phyloP scores from a whole-genome alignment of 1,140 invertebrate genomes.

The Plodia interpunctella region DNA sequence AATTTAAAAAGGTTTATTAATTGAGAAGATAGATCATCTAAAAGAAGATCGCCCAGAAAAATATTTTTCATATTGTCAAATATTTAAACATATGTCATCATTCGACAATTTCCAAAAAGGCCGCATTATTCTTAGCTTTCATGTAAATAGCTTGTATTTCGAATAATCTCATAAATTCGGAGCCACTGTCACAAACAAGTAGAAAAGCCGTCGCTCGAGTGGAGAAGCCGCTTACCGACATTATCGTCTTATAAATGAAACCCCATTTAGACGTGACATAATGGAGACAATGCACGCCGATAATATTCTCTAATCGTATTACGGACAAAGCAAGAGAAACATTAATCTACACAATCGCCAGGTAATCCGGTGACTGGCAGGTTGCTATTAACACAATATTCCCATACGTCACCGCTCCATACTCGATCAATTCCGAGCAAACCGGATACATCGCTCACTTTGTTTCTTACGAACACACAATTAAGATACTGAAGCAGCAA shows the following conservation, averaged over 20 bases:
- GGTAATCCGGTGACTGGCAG: slow-evolving; percentile 25
- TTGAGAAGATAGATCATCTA: too few relatives aligned
- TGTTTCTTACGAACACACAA: neutral
- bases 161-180: neutral
- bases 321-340: slow-evolving; percentile 20
- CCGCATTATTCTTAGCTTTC: too few relatives aligned
- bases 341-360: slow-evolving; percentile 25
- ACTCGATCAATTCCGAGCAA: neutral
- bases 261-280: slow-evolving; percentile 9
- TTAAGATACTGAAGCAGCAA: slow-evolving; percentile 14
- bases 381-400: slow-evolving; percentile 13
- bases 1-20: too few relatives aligned
- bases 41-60: too few relatives aligned
- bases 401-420: neutral
- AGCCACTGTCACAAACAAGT: neutral
- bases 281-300: slow-evolving; percentile 11
- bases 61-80: too few relatives aligned
- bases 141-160: neutral
- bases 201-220: neutral
- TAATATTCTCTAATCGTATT: slow-evolving; percentile 13
- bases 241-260: neutral
- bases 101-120: too few relatives aligned
- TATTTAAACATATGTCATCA: too few relatives aligned
- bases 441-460: neutral
- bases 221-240: neutral